These are phyloP conservation scores for Tetragonula clypearis DNA, from an alignment of 1,140 invertebrate species.

Conservation along the genomic window DNA sequence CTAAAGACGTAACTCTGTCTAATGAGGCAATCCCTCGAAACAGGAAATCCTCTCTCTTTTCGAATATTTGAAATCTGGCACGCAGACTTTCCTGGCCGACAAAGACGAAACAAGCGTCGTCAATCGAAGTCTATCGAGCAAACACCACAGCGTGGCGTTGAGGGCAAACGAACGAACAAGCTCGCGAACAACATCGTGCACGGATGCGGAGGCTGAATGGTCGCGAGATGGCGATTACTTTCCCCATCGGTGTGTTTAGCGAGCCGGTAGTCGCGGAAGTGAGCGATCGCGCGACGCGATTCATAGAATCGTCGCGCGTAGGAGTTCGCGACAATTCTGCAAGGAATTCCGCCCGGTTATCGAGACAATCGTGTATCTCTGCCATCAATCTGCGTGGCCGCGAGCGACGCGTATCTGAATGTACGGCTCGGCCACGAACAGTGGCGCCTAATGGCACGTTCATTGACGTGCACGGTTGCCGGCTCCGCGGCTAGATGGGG, in stretches of 20 bases:
- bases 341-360: constrained; percentile 52
- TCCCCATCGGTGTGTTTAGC: constrained; percentile 34
- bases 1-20: too few relatives aligned
- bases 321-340: constrained; percentile 49
- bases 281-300: neutral
- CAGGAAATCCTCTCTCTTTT: too few relatives aligned
- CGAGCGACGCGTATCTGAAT: constrained; percentile 56
- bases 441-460: constrained; percentile 69
- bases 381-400: constrained; percentile 59
- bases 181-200: neutral
- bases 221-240: constrained; percentile 25
- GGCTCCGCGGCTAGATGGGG: neutral
- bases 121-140: neutral
- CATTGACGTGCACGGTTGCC: constrained; percentile 49
- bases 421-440: constrained; percentile 60
- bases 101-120: neutral
- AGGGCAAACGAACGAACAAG: constrained; percentile 11
- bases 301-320: constrained; percentile 25
- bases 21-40: too few relatives aligned
- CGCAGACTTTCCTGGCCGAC: too few relatives aligned
- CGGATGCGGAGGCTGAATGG: neutral
- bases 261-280: neutral
- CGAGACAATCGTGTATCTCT: constrained; percentile 58
- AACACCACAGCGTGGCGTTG: neutral
- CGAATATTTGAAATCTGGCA: too few relatives aligned